phyloP scores from a whole-genome alignment of 2,113 vertebrate genomes.

The Pampusana beccarii region DNA sequence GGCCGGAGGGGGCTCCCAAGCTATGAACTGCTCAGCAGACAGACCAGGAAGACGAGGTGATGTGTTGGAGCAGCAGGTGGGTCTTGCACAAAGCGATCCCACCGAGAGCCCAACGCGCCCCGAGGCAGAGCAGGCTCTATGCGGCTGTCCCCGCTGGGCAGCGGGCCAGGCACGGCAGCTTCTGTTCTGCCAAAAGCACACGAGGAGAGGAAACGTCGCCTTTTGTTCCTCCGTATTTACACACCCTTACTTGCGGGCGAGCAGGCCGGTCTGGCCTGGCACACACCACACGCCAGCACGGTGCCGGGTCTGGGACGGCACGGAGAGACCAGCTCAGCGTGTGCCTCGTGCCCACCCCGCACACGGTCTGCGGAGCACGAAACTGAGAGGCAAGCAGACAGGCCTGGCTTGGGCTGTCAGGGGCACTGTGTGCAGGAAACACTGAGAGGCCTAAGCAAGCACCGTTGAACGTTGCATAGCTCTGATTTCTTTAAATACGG shows the following conservation, averaged over 20 bases:
- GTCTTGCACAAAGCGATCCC: background rate
- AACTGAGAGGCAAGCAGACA: background rate
- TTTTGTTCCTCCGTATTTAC: background rate
- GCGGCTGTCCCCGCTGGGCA: background rate
- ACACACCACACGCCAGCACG: fast-evolving
- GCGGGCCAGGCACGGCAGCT: background rate
- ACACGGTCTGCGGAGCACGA: background rate
- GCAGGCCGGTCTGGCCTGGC: background rate
- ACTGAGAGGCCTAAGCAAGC: background rate
- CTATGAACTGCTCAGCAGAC: background rate
- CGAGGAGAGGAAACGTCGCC: background rate
- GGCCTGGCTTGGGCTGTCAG: background rate
- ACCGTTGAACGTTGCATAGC: fast-evolving
- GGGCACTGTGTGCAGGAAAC: background rate
- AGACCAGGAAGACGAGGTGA: background rate
- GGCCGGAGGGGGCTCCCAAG: background rate
- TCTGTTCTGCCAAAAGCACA: background rate
- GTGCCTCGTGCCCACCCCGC: background rate
- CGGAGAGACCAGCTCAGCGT: fast-evolving
- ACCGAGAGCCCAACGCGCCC: background rate
- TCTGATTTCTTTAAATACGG: background rate
- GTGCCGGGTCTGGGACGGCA: fast-evolving
- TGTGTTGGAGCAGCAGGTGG: background rate
- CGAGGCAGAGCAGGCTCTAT: background rate
- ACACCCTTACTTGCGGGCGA: background rate